Evolutionary conservation across 2,888 invertebrate species (phyloP), one percentile per base, ranked within the genome.

Genomic region (Scaptomyza cyrtandrae): DNA sequence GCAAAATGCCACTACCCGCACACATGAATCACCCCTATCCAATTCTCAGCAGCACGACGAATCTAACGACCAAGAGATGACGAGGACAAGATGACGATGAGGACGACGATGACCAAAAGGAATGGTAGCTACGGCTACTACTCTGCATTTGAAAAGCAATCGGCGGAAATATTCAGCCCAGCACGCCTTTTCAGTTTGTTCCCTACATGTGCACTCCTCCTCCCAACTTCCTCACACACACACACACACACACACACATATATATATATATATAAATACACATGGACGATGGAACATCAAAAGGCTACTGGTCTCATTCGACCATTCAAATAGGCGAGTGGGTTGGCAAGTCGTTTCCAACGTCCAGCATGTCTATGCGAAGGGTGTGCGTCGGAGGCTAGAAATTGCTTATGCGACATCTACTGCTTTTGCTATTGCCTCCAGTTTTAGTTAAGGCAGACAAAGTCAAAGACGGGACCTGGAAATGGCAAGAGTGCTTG

Each of bases 341-440:
- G 78, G 65, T 54, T 67, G 66, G 66, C 75, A 81, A 77, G 85
- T 75, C 65, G 80, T 76, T 83, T 64, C 48, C 54, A 66, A 41
- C 65, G 58, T 52, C 61, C 62, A 57, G 52, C 31, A 24, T 54
- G 55, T 48, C 33, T 56, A 57, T 56, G 56, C 50, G 53, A 44
- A 50, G 50, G 49, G 59, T 33, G 46, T 31, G 13, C 45, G 64
- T 59, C 6, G 16, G 52, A 69, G 71, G 79, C 77, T 71, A 82
- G 76, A 81, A 85, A 83, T 84, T 80, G 88, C 84, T 88, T 90
- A 90, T 90, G 87, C 87, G 90, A 90, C 89, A 84, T 89, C 87
- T 74, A 86, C 80, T 77, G 79, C 80, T 65, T 49, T 64, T 53
- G 69, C 70, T 70, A 71, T 80, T 77, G 80, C 86, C 78, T 86